Percentiles rank a stretch among this genome's conserved stretches.
These are phyloP conservation scores for Myotis pilosus DNA, from an alignment of 2,797 vertebrate genomes.

Conservation along the genomic window DNA sequence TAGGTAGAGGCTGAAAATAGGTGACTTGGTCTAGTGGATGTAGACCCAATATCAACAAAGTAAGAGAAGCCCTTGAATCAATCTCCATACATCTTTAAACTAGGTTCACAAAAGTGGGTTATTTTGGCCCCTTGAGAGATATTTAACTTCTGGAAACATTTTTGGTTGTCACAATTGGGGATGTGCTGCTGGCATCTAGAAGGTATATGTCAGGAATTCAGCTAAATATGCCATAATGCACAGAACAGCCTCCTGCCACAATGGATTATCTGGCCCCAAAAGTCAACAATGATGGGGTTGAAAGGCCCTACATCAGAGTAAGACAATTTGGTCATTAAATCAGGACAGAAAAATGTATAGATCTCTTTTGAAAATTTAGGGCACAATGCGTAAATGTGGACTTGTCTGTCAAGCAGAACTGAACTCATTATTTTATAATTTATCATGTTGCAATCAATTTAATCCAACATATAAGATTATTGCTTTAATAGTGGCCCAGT, in stretches of 20 bases:
- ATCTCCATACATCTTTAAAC: background rate
- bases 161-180: background rate
- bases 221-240: background rate
- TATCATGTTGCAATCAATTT: conserved; percentile 24
- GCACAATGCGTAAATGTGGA: background rate
- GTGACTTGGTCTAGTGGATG: background rate
- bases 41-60: background rate
- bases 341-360: background rate
- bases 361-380: background rate
- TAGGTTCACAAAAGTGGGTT: background rate
- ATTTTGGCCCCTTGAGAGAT: background rate
- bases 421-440: conserved; percentile 45
- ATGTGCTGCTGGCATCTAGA: background rate
- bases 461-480: background rate
- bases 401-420: background rate
- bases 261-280: background rate
- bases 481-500: background rate
- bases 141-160: background rate
- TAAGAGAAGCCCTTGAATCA: background rate
- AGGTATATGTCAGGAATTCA: background rate
- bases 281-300: background rate
- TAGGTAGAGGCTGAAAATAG: background rate
- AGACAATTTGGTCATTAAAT: background rate
- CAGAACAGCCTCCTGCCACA: background rate
- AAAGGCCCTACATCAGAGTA: background rate